Conservation (phyloP, 2,113 vertebrate species). For the Chaetura pelagica region DNA sequence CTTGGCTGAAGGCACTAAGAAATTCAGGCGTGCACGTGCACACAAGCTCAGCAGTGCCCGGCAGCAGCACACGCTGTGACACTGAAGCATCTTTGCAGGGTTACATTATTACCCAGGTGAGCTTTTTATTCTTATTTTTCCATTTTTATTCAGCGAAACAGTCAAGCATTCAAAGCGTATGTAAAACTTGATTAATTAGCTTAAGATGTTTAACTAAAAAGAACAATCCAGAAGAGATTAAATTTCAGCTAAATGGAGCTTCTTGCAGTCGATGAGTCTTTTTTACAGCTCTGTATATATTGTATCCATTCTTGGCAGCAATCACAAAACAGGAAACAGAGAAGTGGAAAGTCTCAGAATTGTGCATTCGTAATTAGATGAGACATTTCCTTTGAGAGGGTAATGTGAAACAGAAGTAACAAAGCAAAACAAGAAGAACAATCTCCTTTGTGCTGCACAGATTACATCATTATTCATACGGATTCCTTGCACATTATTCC, state of each 20-base stretch:
- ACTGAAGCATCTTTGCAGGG: background rate
- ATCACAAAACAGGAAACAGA: background rate
- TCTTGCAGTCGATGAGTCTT: background rate
- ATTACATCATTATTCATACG: background rate
- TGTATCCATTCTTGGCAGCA: constrained; percentile 4
- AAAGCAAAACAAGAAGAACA: constrained; percentile 36
- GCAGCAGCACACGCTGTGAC: background rate
- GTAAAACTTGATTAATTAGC: background rate
- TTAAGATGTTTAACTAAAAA: background rate
- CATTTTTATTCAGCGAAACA: background rate
- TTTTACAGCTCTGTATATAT: background rate
- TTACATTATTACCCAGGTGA: background rate
- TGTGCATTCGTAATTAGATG: constrained; percentile 33
- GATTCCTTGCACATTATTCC: constrained; percentile 4
- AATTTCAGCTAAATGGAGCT: background rate
- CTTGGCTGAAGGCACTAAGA: background rate
- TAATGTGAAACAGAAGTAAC: constrained; percentile 46
- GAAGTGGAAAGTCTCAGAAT: constrained; percentile 29
- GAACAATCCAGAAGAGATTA: background rate
- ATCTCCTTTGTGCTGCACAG: constrained; percentile 35
- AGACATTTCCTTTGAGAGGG: constrained; percentile 36
- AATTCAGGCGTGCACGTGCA: background rate
- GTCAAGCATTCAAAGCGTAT: background rate
- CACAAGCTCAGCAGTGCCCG: background rate
- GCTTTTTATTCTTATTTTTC: background rate